Conservation (phyloP, 2,888 invertebrate genomes). For the Flexamia atlantica region DNA sequence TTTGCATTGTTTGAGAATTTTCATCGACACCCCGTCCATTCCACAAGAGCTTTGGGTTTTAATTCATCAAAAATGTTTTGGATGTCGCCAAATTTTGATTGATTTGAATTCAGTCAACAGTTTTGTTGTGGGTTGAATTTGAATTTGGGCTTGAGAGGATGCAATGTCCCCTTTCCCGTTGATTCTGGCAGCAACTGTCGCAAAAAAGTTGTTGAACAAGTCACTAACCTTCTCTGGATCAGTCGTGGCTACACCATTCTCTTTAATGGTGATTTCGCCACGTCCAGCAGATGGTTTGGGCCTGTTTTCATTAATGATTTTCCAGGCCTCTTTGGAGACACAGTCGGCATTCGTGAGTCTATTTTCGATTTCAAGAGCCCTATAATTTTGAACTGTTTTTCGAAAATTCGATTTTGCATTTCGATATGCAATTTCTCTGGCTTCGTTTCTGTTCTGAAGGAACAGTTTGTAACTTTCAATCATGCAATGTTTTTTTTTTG, state of each 20-base stretch:
- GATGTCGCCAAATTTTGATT: not conserved
- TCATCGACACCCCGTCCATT: not conserved
- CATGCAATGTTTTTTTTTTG: not conserved
- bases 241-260: not conserved
- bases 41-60: slow-evolving; percentile 1
- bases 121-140: not conserved
- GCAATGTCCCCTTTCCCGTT: not conserved
- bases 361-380: not conserved
- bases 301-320: not conserved
- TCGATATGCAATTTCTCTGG: not conserved
- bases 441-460: not conserved
- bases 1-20: slow-evolving; percentile 2
- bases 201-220: not conserved
- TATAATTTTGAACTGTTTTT: not conserved
- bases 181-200: not conserved
- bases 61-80: not conserved
- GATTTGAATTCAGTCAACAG: too few species aligned
- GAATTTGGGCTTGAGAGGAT: not conserved
- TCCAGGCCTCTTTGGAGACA: slow-evolving; percentile 12
- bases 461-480: not conserved
- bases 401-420: not conserved
- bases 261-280: too few species aligned
- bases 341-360: not conserved
- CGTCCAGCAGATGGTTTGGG: not conserved
- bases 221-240: not conserved